Base-by-base conservation (phyloP, 2,797 vertebrate genomes). In the Dermochelys coriacea region DNA sequence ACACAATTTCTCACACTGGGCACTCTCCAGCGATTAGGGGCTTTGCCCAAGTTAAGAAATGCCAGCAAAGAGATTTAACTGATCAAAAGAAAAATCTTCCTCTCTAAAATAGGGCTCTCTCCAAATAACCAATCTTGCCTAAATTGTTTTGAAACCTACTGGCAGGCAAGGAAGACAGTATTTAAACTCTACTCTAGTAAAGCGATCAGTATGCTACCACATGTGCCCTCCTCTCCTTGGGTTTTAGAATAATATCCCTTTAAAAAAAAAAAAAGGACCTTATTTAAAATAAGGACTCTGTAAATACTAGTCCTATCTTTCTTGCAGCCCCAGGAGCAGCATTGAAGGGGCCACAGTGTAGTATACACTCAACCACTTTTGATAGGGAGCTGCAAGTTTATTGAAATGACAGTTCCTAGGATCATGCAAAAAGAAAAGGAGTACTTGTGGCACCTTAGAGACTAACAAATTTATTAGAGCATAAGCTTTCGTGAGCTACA, bases 61-160 rank as follows among this genome's bases (percentile, higher is more conserved):
- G 25, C 31, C 12, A 50, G 77, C 54, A 80, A 77, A 87, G 49
- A 94, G 90, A 90, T 55, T 3, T 80, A 68, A 91, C 59, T 88
- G 82, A 79, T 88, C 81, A 78, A 93, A 87, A 93, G 15, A 31
- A 94, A 49, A 93, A 84, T 74, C 45, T 80, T 81, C 87, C 23
- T 71, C 86, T 68, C 19, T 37, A 37, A 41, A 18, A 61, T n/a
- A 29, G 89, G 91, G 80, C 92, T 95, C 82, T 93, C 91, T 89
- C 78, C 47, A 87, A 68, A 94, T 93, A 90, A 93, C 94, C 94
- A 88, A 94, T 94, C 95, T 93, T 94, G 93, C 91, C 68, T 91
- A 90, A 80, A 96, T 91, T 94, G 93, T 94, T 95, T 51, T 90
- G 93, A 91, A 94, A 80, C 87, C 93, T 93, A 96, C 89, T 86